Conservation (phyloP, 64 coral and sea anemone species). For the Porites australiensis region DNA sequence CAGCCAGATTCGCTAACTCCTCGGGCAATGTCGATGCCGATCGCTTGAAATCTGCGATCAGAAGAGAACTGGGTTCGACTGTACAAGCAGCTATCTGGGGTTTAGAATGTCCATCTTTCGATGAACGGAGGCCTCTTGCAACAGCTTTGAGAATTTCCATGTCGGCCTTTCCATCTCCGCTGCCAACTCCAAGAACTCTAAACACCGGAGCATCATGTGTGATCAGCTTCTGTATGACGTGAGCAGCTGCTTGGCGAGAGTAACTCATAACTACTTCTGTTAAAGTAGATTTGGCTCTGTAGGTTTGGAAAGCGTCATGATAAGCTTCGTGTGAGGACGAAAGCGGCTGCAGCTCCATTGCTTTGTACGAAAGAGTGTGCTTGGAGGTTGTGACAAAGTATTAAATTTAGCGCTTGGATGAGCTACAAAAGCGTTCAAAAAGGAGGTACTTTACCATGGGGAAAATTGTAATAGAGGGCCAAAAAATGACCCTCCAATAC, state of each 20-base stretch:
- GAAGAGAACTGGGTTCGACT: not conserved
- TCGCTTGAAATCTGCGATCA: slow-evolving; percentile 1
- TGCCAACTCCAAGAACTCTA: not conserved
- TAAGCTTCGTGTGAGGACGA: not conserved
- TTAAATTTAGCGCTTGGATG: no score
- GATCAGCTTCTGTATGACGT: not conserved
- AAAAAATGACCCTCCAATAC: no score
- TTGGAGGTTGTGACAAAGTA: no score
- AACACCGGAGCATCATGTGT: not conserved
- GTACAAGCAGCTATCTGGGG: not conserved
- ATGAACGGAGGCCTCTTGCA: not conserved
- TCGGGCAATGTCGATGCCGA: not conserved
- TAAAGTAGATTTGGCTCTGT: not conserved
- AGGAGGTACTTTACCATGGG: no score
- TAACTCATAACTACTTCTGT: not conserved
- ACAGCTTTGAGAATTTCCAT: not conserved
- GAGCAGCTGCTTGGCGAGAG: not conserved
- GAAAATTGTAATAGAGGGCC: no score
- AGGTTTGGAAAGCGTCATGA: not conserved
- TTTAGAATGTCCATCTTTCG: not conserved
- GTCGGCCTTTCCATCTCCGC: not conserved
- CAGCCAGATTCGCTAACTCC: not conserved
- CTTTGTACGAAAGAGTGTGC: no score
- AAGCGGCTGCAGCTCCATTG: not conserved
- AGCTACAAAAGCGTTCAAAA: no score